Evolutionary conservation across 2,113 vertebrate genomes (phyloP).

Genomic region (Hipposideros armiger): DNA sequence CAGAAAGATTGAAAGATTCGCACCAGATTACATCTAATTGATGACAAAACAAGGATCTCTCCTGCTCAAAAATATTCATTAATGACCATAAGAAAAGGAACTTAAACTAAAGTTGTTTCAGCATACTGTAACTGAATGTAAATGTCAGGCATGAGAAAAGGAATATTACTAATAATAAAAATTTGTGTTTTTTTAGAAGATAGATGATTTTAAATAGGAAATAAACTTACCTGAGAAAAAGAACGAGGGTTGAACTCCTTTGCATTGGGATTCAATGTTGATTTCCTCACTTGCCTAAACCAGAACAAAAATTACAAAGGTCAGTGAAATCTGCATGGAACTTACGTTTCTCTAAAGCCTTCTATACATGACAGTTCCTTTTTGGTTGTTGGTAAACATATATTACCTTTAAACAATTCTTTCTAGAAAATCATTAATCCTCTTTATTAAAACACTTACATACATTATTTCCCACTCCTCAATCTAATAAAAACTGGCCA

Average conservation of each 20-base stretch:
- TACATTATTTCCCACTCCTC: neutral
- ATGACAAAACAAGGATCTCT: neutral
- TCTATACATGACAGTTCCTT: neutral
- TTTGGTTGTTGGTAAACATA: neutral
- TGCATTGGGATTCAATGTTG: conserved; percentile 98
- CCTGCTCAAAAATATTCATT: neutral
- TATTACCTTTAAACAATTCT: conserved; percentile 1
- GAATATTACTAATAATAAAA: neutral
- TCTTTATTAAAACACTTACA: neutral
- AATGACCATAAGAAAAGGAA: neutral
- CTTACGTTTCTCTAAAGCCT: neutral
- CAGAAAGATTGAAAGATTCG: neutral
- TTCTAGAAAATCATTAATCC: neutral
- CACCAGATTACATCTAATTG: neutral
- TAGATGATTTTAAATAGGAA: neutral
- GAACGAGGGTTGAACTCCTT: conserved; percentile 98
- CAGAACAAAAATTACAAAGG: conserved; percentile 57
- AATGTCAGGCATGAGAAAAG: neutral
- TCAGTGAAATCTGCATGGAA: conserved; percentile 47
- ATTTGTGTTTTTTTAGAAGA: neutral
- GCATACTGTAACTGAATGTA: neutral
- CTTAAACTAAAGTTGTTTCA: neutral
- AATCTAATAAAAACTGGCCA: neutral
- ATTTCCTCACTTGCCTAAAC: conserved; percentile 97
- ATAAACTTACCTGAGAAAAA: conserved; percentile 93